phyloP scores from a whole-genome alignment of 2,888 invertebrate genomes.

The Epinotia ramella region DNA sequence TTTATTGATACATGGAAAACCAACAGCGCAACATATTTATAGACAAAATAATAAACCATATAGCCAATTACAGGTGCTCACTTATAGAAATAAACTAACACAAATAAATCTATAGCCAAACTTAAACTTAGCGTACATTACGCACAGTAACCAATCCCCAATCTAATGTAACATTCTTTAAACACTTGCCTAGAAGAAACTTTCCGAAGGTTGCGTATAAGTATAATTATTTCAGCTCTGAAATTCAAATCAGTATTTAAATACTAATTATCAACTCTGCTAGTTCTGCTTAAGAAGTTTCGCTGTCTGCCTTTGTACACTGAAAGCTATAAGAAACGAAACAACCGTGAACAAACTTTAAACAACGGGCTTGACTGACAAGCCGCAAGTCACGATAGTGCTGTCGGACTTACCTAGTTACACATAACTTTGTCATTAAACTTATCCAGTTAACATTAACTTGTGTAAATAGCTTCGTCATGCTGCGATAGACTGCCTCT shows the following conservation, averaged over 20 bases:
- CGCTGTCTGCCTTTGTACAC: slow-evolving; percentile 25
- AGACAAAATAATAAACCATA: too few species aligned
- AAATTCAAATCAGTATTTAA: neutral
- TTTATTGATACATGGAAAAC: too few species aligned
- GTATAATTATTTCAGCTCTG: neutral
- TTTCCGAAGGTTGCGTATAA: neutral
- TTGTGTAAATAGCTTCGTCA: slow-evolving; percentile 36
- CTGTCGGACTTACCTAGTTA: slow-evolving; percentile 26
- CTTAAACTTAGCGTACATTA: too few species aligned
- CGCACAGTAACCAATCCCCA: too few species aligned
- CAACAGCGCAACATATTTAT: too few species aligned
- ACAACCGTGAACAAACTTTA: slow-evolving; percentile 36
- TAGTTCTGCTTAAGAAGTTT: slow-evolving; percentile 12
- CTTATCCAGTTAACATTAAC: slow-evolving; percentile 37
- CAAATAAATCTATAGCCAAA: too few species aligned
- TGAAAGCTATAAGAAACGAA: slow-evolving; percentile 35
- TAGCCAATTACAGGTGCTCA: too few species aligned
- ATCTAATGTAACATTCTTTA: too few species aligned
- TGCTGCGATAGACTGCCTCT: slow-evolving; percentile 23
- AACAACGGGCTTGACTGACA: slow-evolving; percentile 38
- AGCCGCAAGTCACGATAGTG: slow-evolving; percentile 42
- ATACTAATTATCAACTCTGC: neutral
- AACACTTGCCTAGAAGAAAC: too few species aligned
- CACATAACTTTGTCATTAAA: slow-evolving; percentile 45
- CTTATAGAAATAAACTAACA: too few species aligned